A percentile compares a stretch with the other conserved stretches of the same genome.
Evolutionary conservation across 2,113 vertebrate species (phyloP).

Genomic region (Megalops atlanticus): DNA sequence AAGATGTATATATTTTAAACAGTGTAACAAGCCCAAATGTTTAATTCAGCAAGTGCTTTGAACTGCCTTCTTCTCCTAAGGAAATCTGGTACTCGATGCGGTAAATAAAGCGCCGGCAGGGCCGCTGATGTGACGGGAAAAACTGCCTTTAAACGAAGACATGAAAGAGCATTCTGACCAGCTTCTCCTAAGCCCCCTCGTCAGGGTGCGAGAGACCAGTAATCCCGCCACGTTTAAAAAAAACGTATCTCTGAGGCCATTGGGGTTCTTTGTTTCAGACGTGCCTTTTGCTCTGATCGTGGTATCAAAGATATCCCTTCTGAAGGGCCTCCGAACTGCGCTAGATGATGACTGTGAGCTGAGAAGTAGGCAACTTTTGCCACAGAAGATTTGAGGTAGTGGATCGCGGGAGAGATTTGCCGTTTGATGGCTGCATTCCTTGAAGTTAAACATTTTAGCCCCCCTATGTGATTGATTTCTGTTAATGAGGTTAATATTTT

Average conservation of each 20-base stretch:
- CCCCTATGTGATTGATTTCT: constrained; percentile 20
- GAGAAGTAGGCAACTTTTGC: neutral
- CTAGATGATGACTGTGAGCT: neutral
- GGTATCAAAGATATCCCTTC: neutral
- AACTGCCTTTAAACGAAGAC: constrained; percentile 14
- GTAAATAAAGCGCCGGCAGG: neutral
- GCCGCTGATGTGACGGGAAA: neutral
- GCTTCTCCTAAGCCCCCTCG: neutral
- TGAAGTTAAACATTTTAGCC: constrained; percentile 38
- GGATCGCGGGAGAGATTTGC: constrained; percentile 29
- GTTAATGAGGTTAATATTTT: constrained; percentile 30
- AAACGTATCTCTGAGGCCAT: neutral
- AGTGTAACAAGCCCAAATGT: constrained; percentile 14
- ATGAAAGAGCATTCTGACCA: neutral
- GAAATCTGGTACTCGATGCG: constrained; percentile 10
- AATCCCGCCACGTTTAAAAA: neutral
- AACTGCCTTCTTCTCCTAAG: constrained; percentile 17
- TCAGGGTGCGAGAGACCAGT: neutral
- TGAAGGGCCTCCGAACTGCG: neutral
- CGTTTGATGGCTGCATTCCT: constrained; percentile 41
- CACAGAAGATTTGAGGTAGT: neutral
- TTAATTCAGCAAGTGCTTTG: constrained; percentile 32
- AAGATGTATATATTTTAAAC: constrained; percentile 13
- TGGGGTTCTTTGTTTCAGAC: neutral
- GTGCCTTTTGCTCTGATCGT: neutral